These are phyloP conservation scores for Hirundichthys speculiger DNA, from an alignment of 2,113 vertebrate genomes.

Conservation along the genomic window DNA sequence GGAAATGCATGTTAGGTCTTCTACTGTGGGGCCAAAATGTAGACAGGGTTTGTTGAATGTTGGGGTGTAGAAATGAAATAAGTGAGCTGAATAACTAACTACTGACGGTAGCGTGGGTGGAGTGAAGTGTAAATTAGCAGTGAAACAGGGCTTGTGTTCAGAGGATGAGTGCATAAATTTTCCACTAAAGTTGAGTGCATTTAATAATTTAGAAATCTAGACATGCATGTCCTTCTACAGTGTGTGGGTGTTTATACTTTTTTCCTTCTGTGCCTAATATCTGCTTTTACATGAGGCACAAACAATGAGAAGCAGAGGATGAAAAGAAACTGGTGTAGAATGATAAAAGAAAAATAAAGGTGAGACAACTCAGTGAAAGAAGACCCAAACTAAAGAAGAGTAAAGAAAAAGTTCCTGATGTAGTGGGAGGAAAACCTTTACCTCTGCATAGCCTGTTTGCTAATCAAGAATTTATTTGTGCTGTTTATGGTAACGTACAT, in stretches of 20 bases:
- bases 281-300: background rate
- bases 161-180: conserved; percentile 22
- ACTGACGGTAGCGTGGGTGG: conserved; percentile 50
- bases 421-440: background rate
- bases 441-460: background rate
- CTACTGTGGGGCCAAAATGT: conserved; percentile 27
- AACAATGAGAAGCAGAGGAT: background rate
- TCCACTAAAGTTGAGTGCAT: conserved; percentile 19
- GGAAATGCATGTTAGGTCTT: conserved; percentile 1
- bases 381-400: background rate
- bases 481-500: no score
- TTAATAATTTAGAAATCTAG: conserved; percentile 11
- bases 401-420: background rate
- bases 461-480: no score
- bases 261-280: background rate
- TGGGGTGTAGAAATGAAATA: conserved; percentile 48
- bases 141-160: conserved; percentile 10
- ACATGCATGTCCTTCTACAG: conserved; percentile 3
- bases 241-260: conserved; percentile 8
- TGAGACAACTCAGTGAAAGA: background rate
- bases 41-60: conserved; percentile 32
- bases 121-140: conserved; percentile 47
- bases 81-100: conserved; percentile 63
- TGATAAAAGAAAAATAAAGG: background rate
- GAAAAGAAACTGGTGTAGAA: background rate